Base-by-base conservation (phyloP, 2,113 vertebrate species). In the Ctenodactylus gundi region DNA sequence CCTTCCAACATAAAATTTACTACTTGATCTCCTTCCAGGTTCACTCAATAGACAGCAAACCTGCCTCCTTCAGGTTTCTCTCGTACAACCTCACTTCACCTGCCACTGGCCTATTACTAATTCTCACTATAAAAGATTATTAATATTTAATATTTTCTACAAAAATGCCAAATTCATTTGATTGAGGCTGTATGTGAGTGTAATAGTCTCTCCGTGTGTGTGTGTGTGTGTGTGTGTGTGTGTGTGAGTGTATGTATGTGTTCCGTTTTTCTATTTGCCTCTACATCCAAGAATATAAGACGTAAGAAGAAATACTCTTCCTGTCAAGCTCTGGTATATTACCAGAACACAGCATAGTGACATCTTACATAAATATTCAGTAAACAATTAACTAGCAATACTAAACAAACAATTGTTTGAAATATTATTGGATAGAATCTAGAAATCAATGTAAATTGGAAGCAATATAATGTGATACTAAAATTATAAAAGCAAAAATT, bases 401-500 rank as follows among this genome's bases (percentile, higher is more conserved):
- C 7, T 85, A 53, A 64, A 36, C 67, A 93, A 76, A 70, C 64
- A 70, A 75, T 58, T 85, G 4, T 49, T 92, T 83, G 77, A 53
- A 77, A 89, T 46, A 31, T 75, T 75, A 3, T 65, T 34, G 62
- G 41, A 23, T 41, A 85, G 46, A 6, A 7, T 62, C 9, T 58
- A 95, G 23, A 70, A 23, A n/a, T 83, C 86, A 68, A 77, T 68
- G 36, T 46, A 81, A 89, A 17, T 88, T 46, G 25, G 0, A 77
- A 70, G 65, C 51, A 77, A 85, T 18, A 46, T 29, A 60, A 4
- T 68, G 15, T 65, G 41, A 70, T 53, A 27, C 18, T 65, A 11
- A 41, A 72, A 76, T 65, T 85, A 82, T 36, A 23, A 64, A 86
- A 94, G 7, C 64, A 77, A 93, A n/a, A n/a, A n/a, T n/a, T n/a